Base-by-base conservation (phyloP, 2,113 vertebrate genomes). In the Phaetusa simplex region DNA sequence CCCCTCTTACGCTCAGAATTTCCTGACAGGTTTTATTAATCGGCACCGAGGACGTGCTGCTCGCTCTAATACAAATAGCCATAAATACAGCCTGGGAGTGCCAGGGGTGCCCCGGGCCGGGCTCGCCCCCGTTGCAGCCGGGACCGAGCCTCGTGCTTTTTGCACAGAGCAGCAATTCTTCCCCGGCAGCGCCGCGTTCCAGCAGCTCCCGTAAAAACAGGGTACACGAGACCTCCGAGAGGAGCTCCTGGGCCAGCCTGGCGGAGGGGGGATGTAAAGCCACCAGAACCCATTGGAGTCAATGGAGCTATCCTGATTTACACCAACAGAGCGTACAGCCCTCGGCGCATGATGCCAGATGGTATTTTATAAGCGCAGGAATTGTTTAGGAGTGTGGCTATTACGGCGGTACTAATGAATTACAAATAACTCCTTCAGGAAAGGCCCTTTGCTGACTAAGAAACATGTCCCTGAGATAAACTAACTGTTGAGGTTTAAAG, bases 401-500 rank as follows among this genome's bases (percentile, higher is more conserved):
- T 95, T 96, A 93, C 76, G 66, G 40, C 52, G 20, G 30, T 38
- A 17, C 93, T 96, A 97, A 96, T 89, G 95, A 96, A 95, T 94
- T 97, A 93, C 86, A 96, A 87, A 96, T 82, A 91, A 80, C 70
- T 92, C 90, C 96, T 95, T 66, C 73, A 96, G 91, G 91, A 93
- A 94, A 74, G 53, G 73, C 72, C 95, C 84, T 96, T 84, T 93
- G 93, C 93, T 97, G 94, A 92, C 65, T 88, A 93, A 93, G 95
- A 96, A 95, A 73, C 26, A 23, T 21, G 72, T 96, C 83, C 84
- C 55, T 12, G 55, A 77, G 85, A 96, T 78, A 95, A 97, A 95
- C 87, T 83, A 88, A 92, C 72, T 73, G 82, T 50, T 64, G 88
- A 90, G 88, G 94, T 93, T 96, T 96, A 77, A 94, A 93, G 86